phyloP scores from a whole-genome alignment of 2,113 vertebrate genomes.

The Lanius collurio region DNA sequence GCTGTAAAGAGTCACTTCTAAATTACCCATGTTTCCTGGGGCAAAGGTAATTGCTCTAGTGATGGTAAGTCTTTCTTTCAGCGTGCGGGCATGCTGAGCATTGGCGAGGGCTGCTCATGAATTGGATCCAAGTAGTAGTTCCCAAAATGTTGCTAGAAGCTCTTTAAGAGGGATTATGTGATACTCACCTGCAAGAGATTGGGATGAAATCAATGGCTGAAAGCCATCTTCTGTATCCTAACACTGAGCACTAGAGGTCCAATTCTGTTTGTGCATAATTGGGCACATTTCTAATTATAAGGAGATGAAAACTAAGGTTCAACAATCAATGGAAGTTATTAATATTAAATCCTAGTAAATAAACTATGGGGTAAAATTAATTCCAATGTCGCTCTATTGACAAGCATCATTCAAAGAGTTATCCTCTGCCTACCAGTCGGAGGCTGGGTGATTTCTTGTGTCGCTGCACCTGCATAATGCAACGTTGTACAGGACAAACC shows the following conservation, averaged over 20 bases:
- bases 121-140: not conserved
- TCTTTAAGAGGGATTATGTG: not conserved
- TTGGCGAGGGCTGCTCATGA: not conserved
- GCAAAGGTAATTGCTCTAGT: conserved; percentile 1
- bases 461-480: not conserved
- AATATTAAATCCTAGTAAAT: not conserved
- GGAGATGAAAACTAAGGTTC: not conserved
- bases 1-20: not conserved
- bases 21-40: not conserved
- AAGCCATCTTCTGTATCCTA: not conserved
- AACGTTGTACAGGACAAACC: not conserved
- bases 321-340: not conserved
- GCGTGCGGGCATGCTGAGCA: not conserved
- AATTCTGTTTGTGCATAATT: not conserved
- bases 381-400: not conserved
- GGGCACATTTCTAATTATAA: not conserved
- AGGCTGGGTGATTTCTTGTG: not conserved
- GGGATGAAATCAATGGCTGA: not conserved
- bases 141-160: not conserved
- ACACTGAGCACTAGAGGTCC: not conserved
- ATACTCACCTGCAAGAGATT: not conserved
- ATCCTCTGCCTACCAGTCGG: not conserved
- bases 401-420: not conserved
- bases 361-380: not conserved
- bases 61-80: not conserved